Evolutionary conservation across 2,888 invertebrate species (phyloP).

Genomic region (Sinelater perroti): DNA sequence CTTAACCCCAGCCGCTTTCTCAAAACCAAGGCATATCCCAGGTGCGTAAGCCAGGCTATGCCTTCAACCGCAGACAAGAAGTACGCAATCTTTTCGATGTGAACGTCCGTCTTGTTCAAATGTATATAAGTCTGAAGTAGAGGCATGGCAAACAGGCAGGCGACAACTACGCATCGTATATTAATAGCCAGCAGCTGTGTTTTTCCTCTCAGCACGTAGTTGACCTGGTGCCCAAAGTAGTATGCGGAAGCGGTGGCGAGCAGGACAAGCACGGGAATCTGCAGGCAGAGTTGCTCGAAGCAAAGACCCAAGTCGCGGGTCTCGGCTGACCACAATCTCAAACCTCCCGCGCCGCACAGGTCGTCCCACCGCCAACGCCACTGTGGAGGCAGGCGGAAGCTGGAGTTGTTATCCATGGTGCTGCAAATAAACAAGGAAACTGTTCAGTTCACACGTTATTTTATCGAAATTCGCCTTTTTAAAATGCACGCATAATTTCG

Average conservation of each 20-base stretch:
- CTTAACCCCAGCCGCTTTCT: conserved; percentile 71
- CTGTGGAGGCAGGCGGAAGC: neutral
- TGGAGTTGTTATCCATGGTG: conserved; percentile 1
- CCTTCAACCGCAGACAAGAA: conserved; percentile 75
- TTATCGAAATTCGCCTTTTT: too few species aligned
- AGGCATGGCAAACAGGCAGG: conserved; percentile 73
- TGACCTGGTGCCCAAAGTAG: conserved; percentile 75
- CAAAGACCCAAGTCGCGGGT: conserved; percentile 83
- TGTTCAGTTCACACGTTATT: too few species aligned
- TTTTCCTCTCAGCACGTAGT: conserved; percentile 70
- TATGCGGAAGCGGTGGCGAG: conserved; percentile 83
- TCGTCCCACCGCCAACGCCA: conserved; percentile 76
- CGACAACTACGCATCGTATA: conserved; percentile 69
- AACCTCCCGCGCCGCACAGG: conserved; percentile 77
- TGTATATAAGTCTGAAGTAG: conserved; percentile 73
- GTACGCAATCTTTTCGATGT: conserved; percentile 73
- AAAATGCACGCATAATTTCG: too few species aligned
- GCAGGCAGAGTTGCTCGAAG: conserved; percentile 84
- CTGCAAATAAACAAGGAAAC: conserved; percentile 11
- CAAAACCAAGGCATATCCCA: conserved; percentile 75
- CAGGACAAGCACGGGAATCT: conserved; percentile 77
- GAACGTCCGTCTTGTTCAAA: conserved; percentile 63
- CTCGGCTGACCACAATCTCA: conserved; percentile 73
- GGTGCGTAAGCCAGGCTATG: conserved; percentile 84
- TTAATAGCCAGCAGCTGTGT: conserved; percentile 71